Percentiles rank a stretch among this genome's conserved stretches.
Evolutionary conservation across 1,140 invertebrate genomes (phyloP).

Genomic region (Chelonus insularis): DNA sequence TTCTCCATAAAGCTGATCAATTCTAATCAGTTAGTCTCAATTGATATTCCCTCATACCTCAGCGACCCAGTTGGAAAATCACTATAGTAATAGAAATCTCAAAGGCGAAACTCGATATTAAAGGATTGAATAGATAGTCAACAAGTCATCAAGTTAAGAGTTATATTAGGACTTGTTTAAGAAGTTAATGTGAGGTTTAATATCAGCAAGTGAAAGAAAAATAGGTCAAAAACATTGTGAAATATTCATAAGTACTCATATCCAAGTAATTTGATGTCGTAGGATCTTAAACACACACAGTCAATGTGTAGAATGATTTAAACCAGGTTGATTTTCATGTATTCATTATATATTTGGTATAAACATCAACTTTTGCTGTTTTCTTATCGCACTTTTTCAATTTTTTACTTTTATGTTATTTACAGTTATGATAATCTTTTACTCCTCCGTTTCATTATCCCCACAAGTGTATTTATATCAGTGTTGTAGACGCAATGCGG

Average conservation of each 20-base stretch:
- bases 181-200: too few relatives aligned
- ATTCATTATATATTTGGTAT: not conserved
- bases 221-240: constrained; percentile 4
- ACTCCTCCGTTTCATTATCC: not conserved
- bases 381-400: too few relatives aligned
- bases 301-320: constrained; percentile 13
- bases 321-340: not conserved
- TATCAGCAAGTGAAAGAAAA: not conserved
- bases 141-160: too few relatives aligned
- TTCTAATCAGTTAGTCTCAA: constrained; percentile 15
- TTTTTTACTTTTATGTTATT: not conserved
- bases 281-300: constrained; percentile 5
- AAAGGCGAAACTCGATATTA: too few relatives aligned
- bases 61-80: constrained; percentile 9
- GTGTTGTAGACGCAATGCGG: constrained; percentile 36
- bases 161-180: too few relatives aligned
- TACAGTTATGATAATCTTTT: constrained; percentile 1
- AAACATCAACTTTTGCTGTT: too few relatives aligned
- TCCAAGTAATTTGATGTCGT: not conserved
- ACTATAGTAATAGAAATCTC: too few relatives aligned
- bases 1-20: constrained; percentile 6
- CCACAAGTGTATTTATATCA: constrained; percentile 24
- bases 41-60: not conserved
- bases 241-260: constrained; percentile 20
- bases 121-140: too few relatives aligned